phyloP scores from a whole-genome alignment of 2,113 vertebrate genomes.

The Irena cyanogastra region DNA sequence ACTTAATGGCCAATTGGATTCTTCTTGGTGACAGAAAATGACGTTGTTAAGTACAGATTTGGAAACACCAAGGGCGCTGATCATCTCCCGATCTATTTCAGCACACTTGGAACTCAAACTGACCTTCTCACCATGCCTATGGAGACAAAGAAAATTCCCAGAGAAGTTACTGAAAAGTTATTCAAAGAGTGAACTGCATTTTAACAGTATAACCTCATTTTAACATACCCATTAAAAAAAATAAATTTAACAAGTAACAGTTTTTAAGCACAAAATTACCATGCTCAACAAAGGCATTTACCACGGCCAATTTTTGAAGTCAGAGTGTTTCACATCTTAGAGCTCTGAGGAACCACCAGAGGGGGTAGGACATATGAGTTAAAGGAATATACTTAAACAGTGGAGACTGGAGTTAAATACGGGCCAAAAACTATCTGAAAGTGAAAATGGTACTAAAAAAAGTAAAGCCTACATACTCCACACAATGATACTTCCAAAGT shows the following conservation, averaged over 20 bases:
- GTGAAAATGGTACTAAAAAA: not conserved
- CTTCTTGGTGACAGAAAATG: slow-evolving; percentile 99
- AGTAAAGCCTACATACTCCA: not conserved
- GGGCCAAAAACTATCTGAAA: not conserved
- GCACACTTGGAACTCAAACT: slow-evolving; percentile 95
- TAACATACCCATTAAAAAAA: rapidly evolving
- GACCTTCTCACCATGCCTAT: slow-evolving; percentile 82
- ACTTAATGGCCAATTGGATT: slow-evolving; percentile 96
- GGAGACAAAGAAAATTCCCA: not conserved
- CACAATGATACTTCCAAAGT: not conserved
- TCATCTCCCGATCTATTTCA: slow-evolving; percentile 94
- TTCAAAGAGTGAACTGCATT: not conserved
- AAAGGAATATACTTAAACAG: not conserved
- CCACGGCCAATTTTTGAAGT: not conserved
- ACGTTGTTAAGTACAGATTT: slow-evolving; percentile 93
- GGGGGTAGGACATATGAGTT: not conserved
- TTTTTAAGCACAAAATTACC: not conserved
- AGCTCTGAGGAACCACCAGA: not conserved
- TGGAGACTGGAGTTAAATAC: rapidly evolving
- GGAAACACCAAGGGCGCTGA: slow-evolving; percentile 90
- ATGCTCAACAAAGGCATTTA: not conserved
- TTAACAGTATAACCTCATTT: not conserved
- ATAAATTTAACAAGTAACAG: not conserved
- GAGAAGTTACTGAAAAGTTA: not conserved
- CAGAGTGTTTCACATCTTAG: too few relatives aligned